These are phyloP conservation scores for Erebia epiphron DNA, from an alignment of 2,888 invertebrate genomes.

Conservation along the genomic window DNA sequence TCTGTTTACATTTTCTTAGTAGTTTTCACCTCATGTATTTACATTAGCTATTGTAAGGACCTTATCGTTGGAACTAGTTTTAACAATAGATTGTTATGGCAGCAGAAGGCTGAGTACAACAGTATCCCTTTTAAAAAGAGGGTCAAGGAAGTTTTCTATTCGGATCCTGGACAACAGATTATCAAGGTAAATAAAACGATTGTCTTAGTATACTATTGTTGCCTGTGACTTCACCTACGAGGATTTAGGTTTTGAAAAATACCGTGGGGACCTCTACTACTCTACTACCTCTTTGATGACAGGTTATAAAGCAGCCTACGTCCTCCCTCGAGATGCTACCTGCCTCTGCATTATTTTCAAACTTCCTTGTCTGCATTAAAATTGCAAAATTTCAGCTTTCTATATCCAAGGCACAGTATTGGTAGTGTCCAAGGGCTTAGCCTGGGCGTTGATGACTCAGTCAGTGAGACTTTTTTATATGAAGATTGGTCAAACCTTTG, in stretches of 20 bases:
- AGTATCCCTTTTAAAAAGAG: slow-evolving; percentile 74
- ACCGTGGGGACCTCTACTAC: neutral
- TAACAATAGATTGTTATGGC: slow-evolving; percentile 67
- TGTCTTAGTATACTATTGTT: neutral
- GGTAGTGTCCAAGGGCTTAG: no score
- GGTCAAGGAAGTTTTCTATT: slow-evolving; percentile 74
- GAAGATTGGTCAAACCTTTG: no score
- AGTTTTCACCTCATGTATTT: slow-evolving; percentile 59
- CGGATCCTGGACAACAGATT: slow-evolving; percentile 73
- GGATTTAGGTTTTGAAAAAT: neutral
- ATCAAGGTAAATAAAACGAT: slow-evolving; percentile 63
- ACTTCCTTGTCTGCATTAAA: no score
- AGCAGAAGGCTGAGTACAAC: slow-evolving; percentile 73
- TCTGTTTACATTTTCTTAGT: slow-evolving; percentile 56
- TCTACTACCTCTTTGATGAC: neutral
- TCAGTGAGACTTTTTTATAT: no score
- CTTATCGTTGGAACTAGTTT: slow-evolving; percentile 74
- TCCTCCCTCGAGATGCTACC: neutral
- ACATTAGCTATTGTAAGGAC: slow-evolving; percentile 64
- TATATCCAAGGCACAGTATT: no score
- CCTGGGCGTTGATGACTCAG: no score
- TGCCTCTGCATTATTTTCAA: no score
- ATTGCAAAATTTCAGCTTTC: no score
- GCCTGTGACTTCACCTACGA: neutral
- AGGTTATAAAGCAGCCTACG: neutral